Conservation (phyloP, 2,113 vertebrate species). For the Mugil cephalus region DNA sequence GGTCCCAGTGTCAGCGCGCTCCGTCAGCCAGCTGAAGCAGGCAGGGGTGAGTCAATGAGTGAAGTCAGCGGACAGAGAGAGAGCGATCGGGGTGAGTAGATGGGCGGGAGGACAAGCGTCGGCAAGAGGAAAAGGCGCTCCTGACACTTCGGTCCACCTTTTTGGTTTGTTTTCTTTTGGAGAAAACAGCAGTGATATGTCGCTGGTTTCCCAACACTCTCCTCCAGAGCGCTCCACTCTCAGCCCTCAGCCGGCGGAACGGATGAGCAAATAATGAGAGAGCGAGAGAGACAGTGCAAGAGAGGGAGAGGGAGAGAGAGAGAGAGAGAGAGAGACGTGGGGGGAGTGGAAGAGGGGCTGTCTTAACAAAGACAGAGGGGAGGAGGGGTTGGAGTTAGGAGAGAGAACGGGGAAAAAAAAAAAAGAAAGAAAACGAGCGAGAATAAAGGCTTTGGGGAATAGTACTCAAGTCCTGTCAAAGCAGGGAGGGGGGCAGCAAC, state of each 20-base stretch:
- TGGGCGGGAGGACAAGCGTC: conserved; percentile 35
- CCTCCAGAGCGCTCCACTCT: conserved; percentile 61
- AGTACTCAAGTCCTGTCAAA: conserved; percentile 69
- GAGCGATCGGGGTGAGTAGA: conserved; percentile 29
- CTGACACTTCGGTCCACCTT: conserved; percentile 61
- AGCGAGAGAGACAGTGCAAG: conserved; percentile 40
- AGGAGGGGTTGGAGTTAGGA: conserved; percentile 68
- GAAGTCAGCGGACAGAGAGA: conserved; percentile 62
- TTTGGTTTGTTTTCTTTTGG: not conserved
- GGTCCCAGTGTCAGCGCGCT: conserved; percentile 75
- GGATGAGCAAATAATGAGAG: conserved; percentile 72
- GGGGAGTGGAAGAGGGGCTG: conserved; percentile 61
- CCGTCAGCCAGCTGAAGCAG: conserved; percentile 56
- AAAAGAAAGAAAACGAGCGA: conserved; percentile 61
- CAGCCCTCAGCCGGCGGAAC: conserved; percentile 69
- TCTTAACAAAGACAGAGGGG: conserved; percentile 80
- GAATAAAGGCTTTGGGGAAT: conserved; percentile 80
- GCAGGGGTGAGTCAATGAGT: conserved; percentile 61
- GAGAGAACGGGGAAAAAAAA: conserved; percentile 52
- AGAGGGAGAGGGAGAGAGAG: conserved; percentile 52
- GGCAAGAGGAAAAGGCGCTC: conserved; percentile 49
- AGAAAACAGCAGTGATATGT: conserved; percentile 51
- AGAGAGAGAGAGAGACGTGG: conserved; percentile 21
- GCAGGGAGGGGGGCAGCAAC: conserved; percentile 56
- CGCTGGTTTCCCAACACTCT: conserved; percentile 54